Conservation (phyloP, 2,113 vertebrate species). For the Trematomus loennbergii region DNA sequence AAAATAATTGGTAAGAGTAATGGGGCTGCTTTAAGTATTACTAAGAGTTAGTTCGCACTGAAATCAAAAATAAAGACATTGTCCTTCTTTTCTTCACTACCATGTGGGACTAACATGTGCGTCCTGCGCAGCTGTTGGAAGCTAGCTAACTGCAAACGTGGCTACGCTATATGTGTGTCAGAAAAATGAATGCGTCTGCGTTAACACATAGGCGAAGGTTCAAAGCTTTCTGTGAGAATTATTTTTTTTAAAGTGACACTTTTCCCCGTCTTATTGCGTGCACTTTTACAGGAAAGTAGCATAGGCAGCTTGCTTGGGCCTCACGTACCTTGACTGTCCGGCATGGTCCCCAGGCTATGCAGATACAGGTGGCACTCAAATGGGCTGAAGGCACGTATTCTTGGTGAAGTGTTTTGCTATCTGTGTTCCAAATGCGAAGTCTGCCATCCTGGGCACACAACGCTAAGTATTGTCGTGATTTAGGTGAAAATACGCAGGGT, state of each 20-base stretch:
- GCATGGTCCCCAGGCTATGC: constrained; percentile 93
- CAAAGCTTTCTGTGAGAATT: accelerated
- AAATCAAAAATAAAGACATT: accelerated
- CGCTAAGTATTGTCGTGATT: constrained; percentile 86
- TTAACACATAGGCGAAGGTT: accelerated
- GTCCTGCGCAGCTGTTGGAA: constrained; percentile 62
- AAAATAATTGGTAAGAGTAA: accelerated
- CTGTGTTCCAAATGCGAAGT: constrained; percentile 93
- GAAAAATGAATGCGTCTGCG: neutral
- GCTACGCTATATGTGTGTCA: neutral
- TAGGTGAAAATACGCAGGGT: constrained; percentile 91
- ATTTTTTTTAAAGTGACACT: accelerated
- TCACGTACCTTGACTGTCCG: constrained; percentile 82
- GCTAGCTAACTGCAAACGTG: constrained; percentile 52
- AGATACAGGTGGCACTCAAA: constrained; percentile 94
- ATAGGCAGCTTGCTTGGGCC: constrained; percentile 37
- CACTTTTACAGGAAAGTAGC: accelerated
- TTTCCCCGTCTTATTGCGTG: accelerated
- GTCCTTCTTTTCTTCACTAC: constrained; percentile 29
- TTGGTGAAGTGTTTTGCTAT: constrained; percentile 87
- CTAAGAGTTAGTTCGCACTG: accelerated
- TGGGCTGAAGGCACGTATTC: constrained; percentile 97
- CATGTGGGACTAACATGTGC: constrained; percentile 82
- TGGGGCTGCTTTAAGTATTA: accelerated
- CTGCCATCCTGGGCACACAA: constrained; percentile 90